These are phyloP conservation scores for Pectinophora gossypiella DNA, from an alignment of 1,140 invertebrate species.

Conservation along the genomic window DNA sequence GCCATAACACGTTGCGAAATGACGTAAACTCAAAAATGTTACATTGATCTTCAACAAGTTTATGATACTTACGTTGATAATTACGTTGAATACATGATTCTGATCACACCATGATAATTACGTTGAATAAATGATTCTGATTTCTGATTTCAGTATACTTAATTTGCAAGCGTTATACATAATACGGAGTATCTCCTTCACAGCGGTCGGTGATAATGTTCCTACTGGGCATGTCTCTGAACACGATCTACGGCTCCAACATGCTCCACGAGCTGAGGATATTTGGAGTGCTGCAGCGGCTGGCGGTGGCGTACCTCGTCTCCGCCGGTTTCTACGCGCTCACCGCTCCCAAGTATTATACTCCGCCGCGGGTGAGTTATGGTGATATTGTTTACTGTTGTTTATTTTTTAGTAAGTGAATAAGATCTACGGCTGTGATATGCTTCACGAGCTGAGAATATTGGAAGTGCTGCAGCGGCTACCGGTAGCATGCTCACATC, in stretches of 20 bases:
- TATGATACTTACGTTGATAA: no score
- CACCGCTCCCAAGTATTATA: constrained; percentile 70
- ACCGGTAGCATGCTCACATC: constrained; percentile 85
- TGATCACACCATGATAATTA: no score
- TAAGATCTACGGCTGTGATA: constrained; percentile 70
- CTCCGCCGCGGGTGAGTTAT: constrained; percentile 57
- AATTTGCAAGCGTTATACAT: no score
- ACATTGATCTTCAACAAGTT: no score
- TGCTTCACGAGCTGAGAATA: constrained; percentile 78
- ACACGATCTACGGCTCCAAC: constrained; percentile 75
- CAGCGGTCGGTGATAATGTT: constrained; percentile 85
- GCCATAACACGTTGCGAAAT: no score
- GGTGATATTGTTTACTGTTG: no score
- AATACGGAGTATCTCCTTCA: no score
- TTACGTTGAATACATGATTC: no score
- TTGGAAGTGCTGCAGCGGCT: constrained; percentile 92
- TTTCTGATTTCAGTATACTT: no score
- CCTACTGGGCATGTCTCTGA: constrained; percentile 83
- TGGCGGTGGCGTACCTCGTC: constrained; percentile 87
- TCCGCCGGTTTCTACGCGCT: constrained; percentile 82
- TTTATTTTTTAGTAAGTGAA: no score
- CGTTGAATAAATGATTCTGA: no score
- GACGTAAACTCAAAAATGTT: no score
- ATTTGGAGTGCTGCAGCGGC: constrained; percentile 90
- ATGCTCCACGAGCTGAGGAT: constrained; percentile 78